Evolutionary conservation across 2,113 vertebrate species (phyloP).

Genomic region (Zapus hudsonius): DNA sequence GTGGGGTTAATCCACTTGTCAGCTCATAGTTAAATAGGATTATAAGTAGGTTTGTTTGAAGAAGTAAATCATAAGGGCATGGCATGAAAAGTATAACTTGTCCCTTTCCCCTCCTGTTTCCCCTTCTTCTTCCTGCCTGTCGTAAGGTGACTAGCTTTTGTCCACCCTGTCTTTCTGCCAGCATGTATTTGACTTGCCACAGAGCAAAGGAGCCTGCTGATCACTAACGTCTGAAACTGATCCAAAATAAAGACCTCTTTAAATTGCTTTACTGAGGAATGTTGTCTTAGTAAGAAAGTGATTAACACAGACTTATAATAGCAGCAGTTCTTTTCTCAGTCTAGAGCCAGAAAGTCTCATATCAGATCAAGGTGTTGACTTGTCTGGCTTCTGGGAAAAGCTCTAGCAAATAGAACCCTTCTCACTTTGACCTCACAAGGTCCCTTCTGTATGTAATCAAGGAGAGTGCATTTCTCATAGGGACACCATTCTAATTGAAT

Average conservation of each 20-base stretch:
- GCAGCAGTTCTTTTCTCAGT: not conserved
- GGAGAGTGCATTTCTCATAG: not conserved
- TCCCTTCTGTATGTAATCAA: not conserved
- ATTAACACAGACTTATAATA: not conserved
- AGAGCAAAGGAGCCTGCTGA: not conserved
- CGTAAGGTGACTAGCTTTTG: not conserved
- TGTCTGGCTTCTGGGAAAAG: not conserved
- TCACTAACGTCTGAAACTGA: not conserved
- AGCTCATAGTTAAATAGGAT: not conserved
- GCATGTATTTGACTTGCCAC: not conserved
- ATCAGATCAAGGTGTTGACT: not conserved
- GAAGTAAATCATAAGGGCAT: not conserved
- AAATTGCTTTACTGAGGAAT: not conserved
- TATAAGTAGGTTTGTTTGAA: not conserved
- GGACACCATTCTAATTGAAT: no score
- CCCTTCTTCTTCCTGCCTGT: not conserved
- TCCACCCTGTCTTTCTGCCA: not conserved
- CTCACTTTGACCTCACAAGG: not conserved
- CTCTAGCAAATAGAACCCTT: not conserved
- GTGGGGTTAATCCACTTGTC: not conserved
- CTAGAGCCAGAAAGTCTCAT: not conserved
- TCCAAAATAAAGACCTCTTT: not conserved
- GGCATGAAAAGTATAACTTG: not conserved
- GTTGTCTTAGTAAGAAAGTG: not conserved
- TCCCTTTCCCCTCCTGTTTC: not conserved